Percentiles rank a stretch among this genome's conserved stretches.
Conservation (phyloP, 2,888 invertebrate species). For the Noctua pronuba region DNA sequence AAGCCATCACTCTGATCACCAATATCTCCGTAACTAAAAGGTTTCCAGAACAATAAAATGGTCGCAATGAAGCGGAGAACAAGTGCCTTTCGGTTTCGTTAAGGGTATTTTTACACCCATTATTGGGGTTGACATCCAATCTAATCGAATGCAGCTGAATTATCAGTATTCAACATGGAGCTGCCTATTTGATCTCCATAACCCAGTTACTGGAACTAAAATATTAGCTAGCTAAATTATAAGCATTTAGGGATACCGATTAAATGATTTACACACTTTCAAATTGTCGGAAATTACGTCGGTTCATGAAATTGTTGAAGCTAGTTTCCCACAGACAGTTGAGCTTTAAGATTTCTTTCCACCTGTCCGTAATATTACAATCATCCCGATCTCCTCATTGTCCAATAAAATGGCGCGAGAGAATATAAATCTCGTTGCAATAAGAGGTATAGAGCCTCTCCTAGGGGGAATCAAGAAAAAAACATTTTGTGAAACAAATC, state of each 20-base stretch:
- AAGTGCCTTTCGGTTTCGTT: too few relatives aligned
- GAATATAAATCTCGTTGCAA: constrained; percentile 77
- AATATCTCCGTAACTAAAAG: too few relatives aligned
- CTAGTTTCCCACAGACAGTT: neutral
- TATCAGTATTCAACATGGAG: neutral
- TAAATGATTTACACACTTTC: neutral
- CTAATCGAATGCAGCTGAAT: too few relatives aligned
- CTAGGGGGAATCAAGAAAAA: constrained; percentile 78
- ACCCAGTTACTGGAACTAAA: neutral
- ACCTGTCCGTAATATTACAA: constrained; percentile 34
- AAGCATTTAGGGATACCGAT: neutral
- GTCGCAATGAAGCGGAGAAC: too few relatives aligned
- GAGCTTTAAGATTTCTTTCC: neutral
- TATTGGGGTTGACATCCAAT: too few relatives aligned
- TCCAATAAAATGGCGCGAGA: constrained; percentile 57
- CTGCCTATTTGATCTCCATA: neutral
- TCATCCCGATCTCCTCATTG: constrained; percentile 34
- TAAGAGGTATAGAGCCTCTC: constrained; percentile 74
- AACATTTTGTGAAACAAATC: constrained; percentile 82
- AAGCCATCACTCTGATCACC: too few relatives aligned
- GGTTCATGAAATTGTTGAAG: neutral
- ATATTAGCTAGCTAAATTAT: too few relatives aligned
- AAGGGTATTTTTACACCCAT: too few relatives aligned
- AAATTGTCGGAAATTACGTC: neutral
- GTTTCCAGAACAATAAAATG: too few relatives aligned